Percentiles rank a stretch among this genome's conserved stretches.
Conservation (phyloP, 2,797 vertebrate species). For the Rhabdomys pumilio region DNA sequence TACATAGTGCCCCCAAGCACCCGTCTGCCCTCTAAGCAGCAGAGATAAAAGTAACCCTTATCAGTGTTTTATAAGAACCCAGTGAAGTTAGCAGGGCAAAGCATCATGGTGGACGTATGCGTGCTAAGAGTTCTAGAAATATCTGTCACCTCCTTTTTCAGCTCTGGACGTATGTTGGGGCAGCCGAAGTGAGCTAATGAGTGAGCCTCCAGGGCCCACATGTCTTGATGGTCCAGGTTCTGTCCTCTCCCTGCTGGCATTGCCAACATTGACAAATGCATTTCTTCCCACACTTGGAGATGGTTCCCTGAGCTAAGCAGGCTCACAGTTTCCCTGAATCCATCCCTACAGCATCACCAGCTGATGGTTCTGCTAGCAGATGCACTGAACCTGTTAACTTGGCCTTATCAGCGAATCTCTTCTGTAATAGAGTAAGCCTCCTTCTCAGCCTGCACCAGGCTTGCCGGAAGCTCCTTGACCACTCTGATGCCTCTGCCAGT, state of each 20-base stretch:
- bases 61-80: background rate
- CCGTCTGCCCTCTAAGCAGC: background rate
- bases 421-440: background rate
- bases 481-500: background rate
- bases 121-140: background rate
- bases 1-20: background rate
- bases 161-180: background rate
- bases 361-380: background rate
- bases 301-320: background rate
- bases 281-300: constrained; percentile 2
- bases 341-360: background rate
- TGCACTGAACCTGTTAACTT: background rate
- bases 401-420: background rate
- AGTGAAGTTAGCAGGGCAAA: background rate
- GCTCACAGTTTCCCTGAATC: background rate
- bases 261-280: background rate
- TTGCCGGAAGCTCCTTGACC: background rate
- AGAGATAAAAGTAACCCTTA: background rate
- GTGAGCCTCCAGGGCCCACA: background rate
- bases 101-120: background rate
- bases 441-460: background rate
- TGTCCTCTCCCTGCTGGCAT: background rate
- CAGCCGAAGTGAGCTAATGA: background rate
- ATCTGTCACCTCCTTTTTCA: background rate
- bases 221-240: background rate